A percentile compares a stretch with the other conserved stretches of the same genome.
Conservation (phyloP, 1,140 invertebrate genomes). For the Temnothorax nylanderi region DNA sequence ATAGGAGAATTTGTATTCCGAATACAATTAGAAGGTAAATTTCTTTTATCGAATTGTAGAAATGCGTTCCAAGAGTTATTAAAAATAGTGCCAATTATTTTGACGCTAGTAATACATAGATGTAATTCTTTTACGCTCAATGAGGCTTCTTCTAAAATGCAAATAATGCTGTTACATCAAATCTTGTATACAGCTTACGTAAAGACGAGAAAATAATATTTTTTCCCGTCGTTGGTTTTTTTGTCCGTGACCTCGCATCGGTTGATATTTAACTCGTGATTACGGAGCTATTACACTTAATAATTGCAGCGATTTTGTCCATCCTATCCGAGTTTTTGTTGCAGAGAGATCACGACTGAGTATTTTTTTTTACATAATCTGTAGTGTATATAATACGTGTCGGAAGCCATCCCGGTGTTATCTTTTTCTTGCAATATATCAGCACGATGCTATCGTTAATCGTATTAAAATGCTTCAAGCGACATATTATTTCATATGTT, state of each 20-base stretch:
- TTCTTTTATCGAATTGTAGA: background rate
- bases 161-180: background rate
- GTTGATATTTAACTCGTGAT: slow-evolving; percentile 6
- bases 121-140: background rate
- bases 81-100: background rate
- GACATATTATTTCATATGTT: background rate
- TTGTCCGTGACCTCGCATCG: background rate
- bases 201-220: background rate
- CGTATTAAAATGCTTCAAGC: background rate
- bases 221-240: background rate
- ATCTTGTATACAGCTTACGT: background rate
- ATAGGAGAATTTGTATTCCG: background rate
- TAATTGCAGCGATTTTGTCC: slow-evolving; percentile 13
- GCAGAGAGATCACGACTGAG: background rate
- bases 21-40: background rate
- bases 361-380: slow-evolving; percentile 31
- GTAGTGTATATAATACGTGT: background rate
- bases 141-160: background rate
- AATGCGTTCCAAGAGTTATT: background rate
- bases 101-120: background rate
- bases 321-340: background rate
- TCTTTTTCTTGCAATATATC: background rate
- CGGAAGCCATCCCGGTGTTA: background rate
- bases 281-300: background rate
- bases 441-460: too few relatives aligned